Conservation (phyloP, 2,888 invertebrate species). For the Trachelus iudaicus region DNA sequence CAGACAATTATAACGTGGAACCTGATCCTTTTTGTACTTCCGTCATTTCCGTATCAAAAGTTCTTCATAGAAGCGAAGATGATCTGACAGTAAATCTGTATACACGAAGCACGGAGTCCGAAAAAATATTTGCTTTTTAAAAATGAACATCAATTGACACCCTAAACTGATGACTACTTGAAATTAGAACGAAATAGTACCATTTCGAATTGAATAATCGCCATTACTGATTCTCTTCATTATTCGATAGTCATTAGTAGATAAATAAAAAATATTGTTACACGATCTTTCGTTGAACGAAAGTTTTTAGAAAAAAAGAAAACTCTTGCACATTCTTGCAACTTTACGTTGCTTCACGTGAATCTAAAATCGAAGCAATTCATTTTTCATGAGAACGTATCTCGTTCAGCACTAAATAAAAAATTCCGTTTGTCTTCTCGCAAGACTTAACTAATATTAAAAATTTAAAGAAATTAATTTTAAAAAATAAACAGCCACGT, state of each 20-base stretch:
- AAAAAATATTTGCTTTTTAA: not conserved
- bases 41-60: not conserved
- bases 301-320: not conserved
- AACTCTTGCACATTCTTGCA: not conserved
- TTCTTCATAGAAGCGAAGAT: not conserved
- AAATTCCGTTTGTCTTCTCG: not conserved
- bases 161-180: not conserved
- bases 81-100: not conserved
- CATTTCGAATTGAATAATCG: not conserved
- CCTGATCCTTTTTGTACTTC: not conserved
- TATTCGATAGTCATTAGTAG: not conserved
- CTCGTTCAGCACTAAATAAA: not conserved
- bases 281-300: not conserved
- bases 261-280: not conserved
- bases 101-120: not conserved
- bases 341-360: not conserved
- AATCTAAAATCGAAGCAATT: not conserved
- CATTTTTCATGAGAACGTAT: not conserved
- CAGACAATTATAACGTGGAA: not conserved
- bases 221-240: not conserved
- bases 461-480: not conserved
- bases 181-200: not conserved
- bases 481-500: not conserved
- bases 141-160: not conserved
- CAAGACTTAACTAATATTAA: not conserved